phyloP scores from a whole-genome alignment of 2,113 vertebrate genomes.

The Myodes glareolus region DNA sequence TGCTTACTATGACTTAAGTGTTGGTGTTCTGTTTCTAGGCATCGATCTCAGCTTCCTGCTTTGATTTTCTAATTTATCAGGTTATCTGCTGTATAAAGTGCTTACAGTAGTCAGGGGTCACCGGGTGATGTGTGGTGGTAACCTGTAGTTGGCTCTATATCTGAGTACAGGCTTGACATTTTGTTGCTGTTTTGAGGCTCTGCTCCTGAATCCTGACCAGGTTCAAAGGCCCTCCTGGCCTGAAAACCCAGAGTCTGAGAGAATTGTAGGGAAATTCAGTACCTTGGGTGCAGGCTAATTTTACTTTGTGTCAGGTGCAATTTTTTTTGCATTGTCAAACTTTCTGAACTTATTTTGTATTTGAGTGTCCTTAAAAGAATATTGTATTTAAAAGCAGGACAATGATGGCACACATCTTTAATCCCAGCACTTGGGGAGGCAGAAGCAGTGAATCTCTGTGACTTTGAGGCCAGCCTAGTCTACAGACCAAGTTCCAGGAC shows the following conservation, averaged over 20 bases:
- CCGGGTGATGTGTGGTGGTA: not conserved
- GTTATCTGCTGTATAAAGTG: conserved; percentile 3
- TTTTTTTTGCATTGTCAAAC: not conserved
- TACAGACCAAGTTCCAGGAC: not conserved
- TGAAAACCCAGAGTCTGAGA: not conserved
- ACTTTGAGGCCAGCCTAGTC: not conserved
- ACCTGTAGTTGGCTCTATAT: not conserved
- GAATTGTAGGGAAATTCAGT: not conserved
- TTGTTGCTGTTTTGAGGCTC: not conserved
- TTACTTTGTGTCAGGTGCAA: not conserved
- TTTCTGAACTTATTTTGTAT: not conserved
- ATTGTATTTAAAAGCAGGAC: not conserved
- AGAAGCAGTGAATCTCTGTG: not conserved
- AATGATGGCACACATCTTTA: not conserved
- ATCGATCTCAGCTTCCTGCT: conserved; percentile 2
- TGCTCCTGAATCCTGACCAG: not conserved
- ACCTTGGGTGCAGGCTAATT: not conserved
- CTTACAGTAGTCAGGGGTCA: conserved; percentile 28
- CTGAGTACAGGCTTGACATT: not conserved
- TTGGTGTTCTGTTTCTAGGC: not conserved
- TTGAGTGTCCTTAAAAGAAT: not conserved
- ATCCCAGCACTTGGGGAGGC: not conserved
- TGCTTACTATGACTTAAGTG: not conserved
- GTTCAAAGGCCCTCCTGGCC: not conserved
- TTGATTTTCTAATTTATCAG: conserved; percentile 37